Base-by-base conservation (phyloP, 2,113 vertebrate species). In the Psephotus haematonotus region DNA sequence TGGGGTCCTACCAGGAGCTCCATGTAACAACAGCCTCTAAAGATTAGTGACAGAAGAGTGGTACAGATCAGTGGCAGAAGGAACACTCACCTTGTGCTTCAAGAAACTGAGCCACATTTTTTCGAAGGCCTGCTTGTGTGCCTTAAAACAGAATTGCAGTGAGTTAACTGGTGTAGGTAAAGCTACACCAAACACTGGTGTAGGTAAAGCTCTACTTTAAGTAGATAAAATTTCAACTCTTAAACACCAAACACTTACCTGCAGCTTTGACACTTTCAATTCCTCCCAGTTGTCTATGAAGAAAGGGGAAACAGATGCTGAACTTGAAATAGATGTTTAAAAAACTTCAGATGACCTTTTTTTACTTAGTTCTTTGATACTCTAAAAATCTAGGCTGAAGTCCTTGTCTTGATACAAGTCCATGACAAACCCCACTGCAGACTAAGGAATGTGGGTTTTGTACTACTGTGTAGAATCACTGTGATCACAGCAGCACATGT, bases 61-160 rank as follows among this genome's bases (percentile, higher is more conserved):
- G 62, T 3, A 4, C 27, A 50, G 46, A 50, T 2, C 18, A 8
- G 29, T 3, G 11, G 10, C 49, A 28, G 35, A 10, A 24, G 19
- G 3, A 35, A 15, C 13, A 47, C 93, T 92, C 97, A 99, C 99
- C 98, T 99, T 98, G 92, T 99, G 97, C 95, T 99, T 99, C 57
- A 99, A 98, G 86, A 99, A 99, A 18, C 97, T 92, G 11, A 99
- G 98, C 99, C 99, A 99, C 98, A 99, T 98, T 49, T 90, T 98
- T 95, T 99, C 98, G 96, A 99, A 99, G 1, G 86, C 97, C 28
- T 98, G 98, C 75, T 86, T 99, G 95, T 99, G 99, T 44, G 99
- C 99, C 99, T 99, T 97, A 20, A 86, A 90, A 85, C 8, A 88
- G 11, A 49, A 82, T 17, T 10, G 27, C 65, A 86, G 39, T 2